Evolutionary conservation across 2,113 vertebrate genomes (phyloP).

Genomic region (Phrynocephalus versicolor): DNA sequence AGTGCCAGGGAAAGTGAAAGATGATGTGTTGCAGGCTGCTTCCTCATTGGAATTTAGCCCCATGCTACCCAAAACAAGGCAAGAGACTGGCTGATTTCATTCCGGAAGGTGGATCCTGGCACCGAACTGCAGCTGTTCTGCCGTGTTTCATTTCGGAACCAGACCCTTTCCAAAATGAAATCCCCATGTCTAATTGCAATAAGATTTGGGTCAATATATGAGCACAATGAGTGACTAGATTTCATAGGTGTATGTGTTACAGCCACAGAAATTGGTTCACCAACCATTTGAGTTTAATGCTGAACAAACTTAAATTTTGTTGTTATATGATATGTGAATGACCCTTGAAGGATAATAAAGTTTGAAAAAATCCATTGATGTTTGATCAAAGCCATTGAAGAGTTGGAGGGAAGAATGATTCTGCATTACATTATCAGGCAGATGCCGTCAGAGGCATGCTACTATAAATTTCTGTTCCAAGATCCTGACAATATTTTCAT

Average conservation of each 20-base stretch:
- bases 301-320: neutral
- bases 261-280: neutral
- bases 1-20: no score
- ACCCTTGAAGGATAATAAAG: neutral
- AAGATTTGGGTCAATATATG: no score
- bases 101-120: no score
- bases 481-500: neutral
- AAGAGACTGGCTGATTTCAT: no score
- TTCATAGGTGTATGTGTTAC: neutral
- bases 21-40: no score
- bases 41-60: no score
- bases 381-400: neutral
- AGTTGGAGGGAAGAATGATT: neutral
- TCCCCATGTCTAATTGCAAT: no score
- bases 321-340: neutral
- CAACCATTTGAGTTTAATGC: neutral
- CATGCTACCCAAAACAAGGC: no score
- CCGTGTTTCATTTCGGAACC: no score
- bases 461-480: neutral
- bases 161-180: no score
- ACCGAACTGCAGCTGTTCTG: no score
- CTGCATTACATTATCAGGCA: neutral
- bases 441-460: neutral
- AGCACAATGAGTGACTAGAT: no score
- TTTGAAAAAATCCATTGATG: neutral